A percentile compares a stretch with the other conserved stretches of the same genome.
Conservation (phyloP, 1,140 invertebrate genomes). For the Lethocerus indicus region DNA sequence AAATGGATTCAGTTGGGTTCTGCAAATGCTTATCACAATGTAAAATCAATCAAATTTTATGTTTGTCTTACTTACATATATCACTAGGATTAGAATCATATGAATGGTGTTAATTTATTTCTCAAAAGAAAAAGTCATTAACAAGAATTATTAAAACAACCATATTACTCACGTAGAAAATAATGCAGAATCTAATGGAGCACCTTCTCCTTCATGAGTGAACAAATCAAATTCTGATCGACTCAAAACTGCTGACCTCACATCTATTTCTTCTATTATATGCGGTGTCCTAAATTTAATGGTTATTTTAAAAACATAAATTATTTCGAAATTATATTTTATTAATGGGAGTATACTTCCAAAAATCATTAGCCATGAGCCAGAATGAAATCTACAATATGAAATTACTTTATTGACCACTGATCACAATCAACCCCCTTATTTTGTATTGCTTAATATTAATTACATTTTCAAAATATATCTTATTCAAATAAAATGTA, state of each 20-base stretch:
- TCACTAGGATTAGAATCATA: no score
- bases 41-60: no score
- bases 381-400: background rate
- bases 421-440: background rate
- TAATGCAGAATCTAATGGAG: background rate
- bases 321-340: background rate
- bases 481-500: no score
- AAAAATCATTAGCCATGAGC: background rate
- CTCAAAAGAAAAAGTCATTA: background rate
- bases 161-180: background rate
- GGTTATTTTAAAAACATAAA: background rate
- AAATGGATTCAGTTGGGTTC: no score
- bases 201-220: background rate
- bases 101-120: no score
- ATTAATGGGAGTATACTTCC: background rate
- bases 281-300: background rate
- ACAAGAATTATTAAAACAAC: background rate
- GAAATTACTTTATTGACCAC: background rate
- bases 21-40: no score
- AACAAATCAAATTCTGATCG: conserved; percentile 3
- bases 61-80: no score
- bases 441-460: background rate
- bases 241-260: background rate
- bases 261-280: background rate
- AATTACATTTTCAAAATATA: no score